Conservation (phyloP, 2,888 invertebrate species). For the Biston stratarius region DNA sequence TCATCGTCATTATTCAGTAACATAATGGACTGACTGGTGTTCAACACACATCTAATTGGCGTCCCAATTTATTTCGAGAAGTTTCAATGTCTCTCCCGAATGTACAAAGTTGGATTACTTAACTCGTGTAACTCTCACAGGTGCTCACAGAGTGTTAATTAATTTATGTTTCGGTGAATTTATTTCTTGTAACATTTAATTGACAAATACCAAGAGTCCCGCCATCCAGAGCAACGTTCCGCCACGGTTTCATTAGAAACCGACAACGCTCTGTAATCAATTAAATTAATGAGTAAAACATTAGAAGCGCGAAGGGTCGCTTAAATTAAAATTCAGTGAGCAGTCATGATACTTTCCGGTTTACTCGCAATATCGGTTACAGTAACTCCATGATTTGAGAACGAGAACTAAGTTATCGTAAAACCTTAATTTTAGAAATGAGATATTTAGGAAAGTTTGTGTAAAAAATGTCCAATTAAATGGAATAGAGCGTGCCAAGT, state of each 20-base stretch:
- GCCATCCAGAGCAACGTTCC: conserved; percentile 20
- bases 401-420: conserved; percentile 18
- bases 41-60: conserved; percentile 56
- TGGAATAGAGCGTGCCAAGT: conserved; percentile 56
- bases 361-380: conserved; percentile 37
- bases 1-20: conserved; percentile 45
- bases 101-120: conserved; percentile 67
- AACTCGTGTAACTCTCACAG: conserved; percentile 62
- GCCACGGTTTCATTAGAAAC: conserved; percentile 64
- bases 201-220: conserved; percentile 66
- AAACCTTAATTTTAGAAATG: conserved; percentile 32
- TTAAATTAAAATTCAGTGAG: conserved; percentile 49
- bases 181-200: conserved; percentile 66
- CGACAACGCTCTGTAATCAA: conserved; percentile 63
- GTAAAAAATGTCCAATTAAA: conserved; percentile 57
- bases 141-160: conserved; percentile 73
- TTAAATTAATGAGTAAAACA: conserved; percentile 64
- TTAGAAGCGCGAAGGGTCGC: conserved; percentile 52
- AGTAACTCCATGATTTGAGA: conserved; percentile 15
- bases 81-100: conserved; percentile 58
- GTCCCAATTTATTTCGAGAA: conserved; percentile 63
- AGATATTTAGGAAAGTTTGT: conserved; percentile 29
- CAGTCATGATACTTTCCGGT: conserved; percentile 41
- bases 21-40: conserved; percentile 44
- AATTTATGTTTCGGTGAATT: conserved; percentile 67